Evolutionary conservation across 2,113 vertebrate genomes (phyloP), one percentile per base, ranked within the genome.

Genomic region (Chelonoidis abingdonii): DNA sequence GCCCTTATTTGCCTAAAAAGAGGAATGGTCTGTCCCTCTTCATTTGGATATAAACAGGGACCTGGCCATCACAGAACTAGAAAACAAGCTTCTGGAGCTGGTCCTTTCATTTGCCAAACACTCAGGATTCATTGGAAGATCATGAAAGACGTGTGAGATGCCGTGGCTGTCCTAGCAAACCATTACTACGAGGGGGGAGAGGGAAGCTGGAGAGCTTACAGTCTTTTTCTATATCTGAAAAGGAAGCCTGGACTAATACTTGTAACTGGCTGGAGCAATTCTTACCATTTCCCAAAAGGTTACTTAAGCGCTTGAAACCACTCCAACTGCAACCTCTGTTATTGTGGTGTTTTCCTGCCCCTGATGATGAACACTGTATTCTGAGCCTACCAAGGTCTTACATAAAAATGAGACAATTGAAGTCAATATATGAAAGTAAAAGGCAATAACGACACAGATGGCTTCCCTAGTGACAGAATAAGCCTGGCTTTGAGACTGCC

Each of bases 31-130:
- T 54, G 72, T 75, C 87, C 79, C 2, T 1, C 50, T 3, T 35
- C 86, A 87, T 80, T 83, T 87, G 50, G 87, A 6, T 88, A 57
- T 86, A 92, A 97, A 92, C 2, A 1, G 35, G 16, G 87, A 41
- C 76, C 94, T 92, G 90, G 54, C n/a, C 16, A 31, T 52, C 85
- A 22, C 72, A 91, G 31, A 95, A 49, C 65, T 90, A 75, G 35
- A 92, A 95, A 87, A 56, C 90, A 94, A 22, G 52, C 92, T 80
- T 96, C 89, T 91, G 92, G 86, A 85, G 95, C 94, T 95, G 84
- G 84, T 93, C 27, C 84, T 90, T 27, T 14, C 83, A 38, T 91
- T 95, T 96, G 91, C 89, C 96, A 93, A 88, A 86, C 62, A 16
- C 53, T 92, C 89, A 25, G 80, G 41, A 50, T 92, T 92, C 94